A percentile compares a stretch with the other conserved stretches of the same genome.
phyloP scores from a whole-genome alignment of 2,888 invertebrate genomes.

The Podabrus alpinus region DNA sequence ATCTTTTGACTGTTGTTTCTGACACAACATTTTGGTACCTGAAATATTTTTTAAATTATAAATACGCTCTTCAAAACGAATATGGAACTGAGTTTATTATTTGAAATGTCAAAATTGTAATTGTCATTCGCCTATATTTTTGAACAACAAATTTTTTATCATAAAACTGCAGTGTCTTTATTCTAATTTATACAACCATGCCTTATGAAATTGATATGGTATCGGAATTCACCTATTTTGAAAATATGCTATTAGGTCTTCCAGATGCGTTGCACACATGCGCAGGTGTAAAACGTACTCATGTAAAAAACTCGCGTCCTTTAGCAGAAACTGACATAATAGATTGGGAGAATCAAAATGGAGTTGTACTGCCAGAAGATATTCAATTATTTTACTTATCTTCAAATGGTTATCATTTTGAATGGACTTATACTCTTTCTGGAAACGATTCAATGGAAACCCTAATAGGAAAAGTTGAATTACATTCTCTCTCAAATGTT shows the following conservation, averaged over 20 bases:
- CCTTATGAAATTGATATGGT: slow-evolving; percentile 72
- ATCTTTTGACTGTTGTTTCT: slow-evolving; percentile 38
- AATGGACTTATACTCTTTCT: slow-evolving; percentile 81
- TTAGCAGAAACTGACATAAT: slow-evolving; percentile 71
- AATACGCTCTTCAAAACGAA: background rate
- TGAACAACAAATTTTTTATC: background rate
- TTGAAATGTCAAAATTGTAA: background rate
- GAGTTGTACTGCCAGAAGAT: slow-evolving; percentile 76
- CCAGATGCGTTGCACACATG: slow-evolving; percentile 68
- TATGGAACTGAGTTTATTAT: background rate
- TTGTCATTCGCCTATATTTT: background rate
- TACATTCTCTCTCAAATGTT: slow-evolving; percentile 41
- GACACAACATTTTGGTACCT: slow-evolving; percentile 8
- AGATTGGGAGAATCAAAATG: slow-evolving; percentile 82
- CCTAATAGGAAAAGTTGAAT: slow-evolving; percentile 40
- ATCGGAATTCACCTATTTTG: slow-evolving; percentile 74
- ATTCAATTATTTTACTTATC: slow-evolving; percentile 80
- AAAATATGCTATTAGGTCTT: slow-evolving; percentile 71
- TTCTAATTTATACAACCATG: slow-evolving; percentile 52
- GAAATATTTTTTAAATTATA: background rate
- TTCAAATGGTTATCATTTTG: slow-evolving; percentile 78
- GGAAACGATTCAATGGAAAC: slow-evolving; percentile 56
- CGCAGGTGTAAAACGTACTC: slow-evolving; percentile 73
- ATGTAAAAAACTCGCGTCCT: slow-evolving; percentile 68
- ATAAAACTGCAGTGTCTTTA: too few relatives aligned